Percentiles rank a stretch among this genome's conserved stretches.
These are phyloP conservation scores for Lepidurus apus DNA, from an alignment of 1,140 invertebrate genomes.

Conservation along the genomic window DNA sequence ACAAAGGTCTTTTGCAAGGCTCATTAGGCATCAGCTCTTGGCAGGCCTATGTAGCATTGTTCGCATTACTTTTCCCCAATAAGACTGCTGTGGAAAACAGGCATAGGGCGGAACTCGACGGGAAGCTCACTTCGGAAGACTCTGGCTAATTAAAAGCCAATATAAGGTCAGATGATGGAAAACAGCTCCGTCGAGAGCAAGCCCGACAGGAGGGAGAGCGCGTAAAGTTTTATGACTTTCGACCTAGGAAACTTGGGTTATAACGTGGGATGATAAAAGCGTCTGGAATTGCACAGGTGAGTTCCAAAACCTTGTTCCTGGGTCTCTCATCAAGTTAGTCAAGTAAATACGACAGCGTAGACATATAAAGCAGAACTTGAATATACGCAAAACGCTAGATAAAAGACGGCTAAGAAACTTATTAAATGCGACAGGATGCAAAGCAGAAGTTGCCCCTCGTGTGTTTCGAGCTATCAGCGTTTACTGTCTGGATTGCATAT, in stretches of 20 bases:
- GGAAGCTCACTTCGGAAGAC: neutral
- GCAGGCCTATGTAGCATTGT: neutral
- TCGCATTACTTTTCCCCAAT: neutral
- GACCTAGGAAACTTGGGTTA: neutral
- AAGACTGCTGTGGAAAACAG: neutral
- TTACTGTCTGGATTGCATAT: no score
- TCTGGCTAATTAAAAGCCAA: constrained; percentile 14
- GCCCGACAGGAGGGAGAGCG: neutral
- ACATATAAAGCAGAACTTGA: no score
- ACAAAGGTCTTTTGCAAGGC: neutral
- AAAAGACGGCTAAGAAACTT: no score
- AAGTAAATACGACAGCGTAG: no score
- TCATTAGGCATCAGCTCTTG: neutral
- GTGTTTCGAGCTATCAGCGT: no score
- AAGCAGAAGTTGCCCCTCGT: no score
- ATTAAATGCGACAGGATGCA: no score
- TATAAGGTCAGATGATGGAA: neutral
- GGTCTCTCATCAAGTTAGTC: no score
- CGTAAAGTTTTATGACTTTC: neutral
- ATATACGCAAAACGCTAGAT: no score
- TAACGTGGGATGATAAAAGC: no score
- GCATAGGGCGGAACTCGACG: neutral
- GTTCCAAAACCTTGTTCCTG: no score
- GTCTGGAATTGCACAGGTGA: no score
- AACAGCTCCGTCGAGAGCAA: neutral